phyloP scores from a whole-genome alignment of 2,797 vertebrate species.

The Leuciscus waleckii region DNA sequence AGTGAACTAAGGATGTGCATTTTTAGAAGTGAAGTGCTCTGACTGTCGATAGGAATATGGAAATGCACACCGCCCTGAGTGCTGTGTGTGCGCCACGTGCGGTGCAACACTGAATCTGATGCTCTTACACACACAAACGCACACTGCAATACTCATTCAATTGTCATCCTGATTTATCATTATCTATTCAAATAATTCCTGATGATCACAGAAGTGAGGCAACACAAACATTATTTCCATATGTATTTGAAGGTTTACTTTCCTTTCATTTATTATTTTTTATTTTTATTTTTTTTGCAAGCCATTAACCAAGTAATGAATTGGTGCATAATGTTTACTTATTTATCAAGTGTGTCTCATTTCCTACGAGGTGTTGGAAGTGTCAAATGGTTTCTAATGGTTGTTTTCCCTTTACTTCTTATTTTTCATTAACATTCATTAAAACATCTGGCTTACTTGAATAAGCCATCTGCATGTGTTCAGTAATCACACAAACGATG shows the following conservation, averaged over 20 bases:
- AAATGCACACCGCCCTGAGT: background rate
- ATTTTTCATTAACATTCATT: conserved; percentile 85
- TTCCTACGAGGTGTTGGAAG: conserved; percentile 69
- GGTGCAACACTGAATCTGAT: conserved; percentile 1
- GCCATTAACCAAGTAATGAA: conserved; percentile 80
- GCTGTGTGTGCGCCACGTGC: background rate
- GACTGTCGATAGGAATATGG: background rate
- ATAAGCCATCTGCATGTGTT: conserved; percentile 77
- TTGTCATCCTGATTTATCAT: conserved; percentile 66
- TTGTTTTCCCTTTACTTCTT: conserved; percentile 80
- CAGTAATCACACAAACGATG: conserved; percentile 65
- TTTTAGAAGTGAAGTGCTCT: conserved; percentile 19
- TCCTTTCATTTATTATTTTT: background rate
- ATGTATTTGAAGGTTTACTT: conserved; percentile 68
- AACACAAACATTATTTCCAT: conserved; percentile 82
- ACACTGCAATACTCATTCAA: conserved; percentile 40
- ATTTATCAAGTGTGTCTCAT: conserved; percentile 76
- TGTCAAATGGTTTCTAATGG: conserved; percentile 79
- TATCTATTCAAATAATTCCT: conserved; percentile 83
- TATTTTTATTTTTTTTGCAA: conserved; percentile 60
- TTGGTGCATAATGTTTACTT: conserved; percentile 77
- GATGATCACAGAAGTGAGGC: conserved; percentile 77
- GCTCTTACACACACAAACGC: background rate
- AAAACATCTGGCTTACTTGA: conserved; percentile 83
- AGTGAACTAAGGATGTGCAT: conserved; percentile 17